phyloP scores from a whole-genome alignment of 1,140 invertebrate genomes.

The Heliconius nattereri region DNA sequence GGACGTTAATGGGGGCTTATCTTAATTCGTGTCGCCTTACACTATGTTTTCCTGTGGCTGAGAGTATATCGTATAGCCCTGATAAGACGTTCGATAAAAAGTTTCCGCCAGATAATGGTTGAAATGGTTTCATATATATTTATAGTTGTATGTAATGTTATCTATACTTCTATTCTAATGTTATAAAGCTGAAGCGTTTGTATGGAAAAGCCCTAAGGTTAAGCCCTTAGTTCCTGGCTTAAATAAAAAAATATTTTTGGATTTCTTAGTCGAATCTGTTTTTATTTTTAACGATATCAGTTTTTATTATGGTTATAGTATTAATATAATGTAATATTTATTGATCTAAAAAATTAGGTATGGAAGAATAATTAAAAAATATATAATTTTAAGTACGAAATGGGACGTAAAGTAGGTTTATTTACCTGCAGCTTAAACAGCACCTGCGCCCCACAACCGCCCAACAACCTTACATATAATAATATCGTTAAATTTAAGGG shows the following conservation, averaged over 20 bases:
- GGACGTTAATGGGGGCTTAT: constrained; percentile 20
- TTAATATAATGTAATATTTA: background rate
- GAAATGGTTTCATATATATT: background rate
- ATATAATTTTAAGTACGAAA: background rate
- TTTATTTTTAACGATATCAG: no score
- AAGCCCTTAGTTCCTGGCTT: no score
- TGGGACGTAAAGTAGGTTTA: background rate
- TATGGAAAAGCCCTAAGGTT: no score
- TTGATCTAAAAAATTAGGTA: background rate
- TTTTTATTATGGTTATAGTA: background rate
- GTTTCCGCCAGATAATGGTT: background rate
- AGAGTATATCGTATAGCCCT: background rate
- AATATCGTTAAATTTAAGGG: background rate
- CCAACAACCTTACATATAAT: constrained; percentile 1
- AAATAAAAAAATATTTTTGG: no score
- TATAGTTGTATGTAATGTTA: background rate
- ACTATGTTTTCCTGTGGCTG: constrained; percentile 4
- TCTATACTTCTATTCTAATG: no score
- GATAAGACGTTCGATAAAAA: constrained; percentile 5
- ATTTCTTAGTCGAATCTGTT: no score
- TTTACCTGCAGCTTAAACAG: background rate
- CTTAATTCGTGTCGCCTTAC: constrained; percentile 22
- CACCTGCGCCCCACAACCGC: background rate
- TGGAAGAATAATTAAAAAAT: background rate
- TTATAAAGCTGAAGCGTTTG: no score